Base-by-base conservation (phyloP, 2,888 invertebrate species). In the Brachyptera putata region DNA sequence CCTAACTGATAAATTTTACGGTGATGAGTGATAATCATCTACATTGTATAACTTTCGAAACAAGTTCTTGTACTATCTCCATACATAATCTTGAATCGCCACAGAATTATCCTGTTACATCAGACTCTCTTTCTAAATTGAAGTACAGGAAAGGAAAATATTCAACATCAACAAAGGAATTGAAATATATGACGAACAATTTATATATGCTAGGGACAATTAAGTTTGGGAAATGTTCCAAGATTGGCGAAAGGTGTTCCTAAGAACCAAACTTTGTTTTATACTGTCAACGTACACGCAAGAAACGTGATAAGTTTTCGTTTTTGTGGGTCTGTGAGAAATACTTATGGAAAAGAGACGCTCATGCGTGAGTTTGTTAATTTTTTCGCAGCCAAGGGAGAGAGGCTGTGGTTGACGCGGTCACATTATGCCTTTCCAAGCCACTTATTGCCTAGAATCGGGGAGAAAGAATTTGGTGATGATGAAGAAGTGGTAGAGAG, bases 301-400 rank as follows among this genome's bases (percentile, higher is more conserved):
- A 30, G 36, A 53, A 53, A 36, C 21, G 53, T 18, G 21, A 18
- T 36, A 53, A 53, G 36, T 53, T 53, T 18, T 34, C 36, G 2
- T 22, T 25, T 50, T 50, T 50, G n/a, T n/a, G n/a, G n/a, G n/a
- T 11, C 30, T 30, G 11, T 11, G 43, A 21, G 61, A 61, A 61
- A 57, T 62, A 58, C 56, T 62, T 56, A 57, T 34, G 43, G 61
- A 39, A 26, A 34, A 50, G 22, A 49, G 49, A 58, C 58, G 50
- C 56, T 56, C 56, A 62, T 59, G 61, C 58, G 61, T 62, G 58
- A 26, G 48, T 49, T 62, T 56, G 46, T 56, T 62, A 62, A 62
- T 62, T 62, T 58, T 62, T 62, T 59, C 56, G 58, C 58, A 56
- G 61, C 26, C 37, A 30, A 25, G 22, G 18, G 50, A 24, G 26